Evolutionary conservation across 2,888 invertebrate genomes (phyloP).

Genomic region (Steinernema hermaphroditum): DNA sequence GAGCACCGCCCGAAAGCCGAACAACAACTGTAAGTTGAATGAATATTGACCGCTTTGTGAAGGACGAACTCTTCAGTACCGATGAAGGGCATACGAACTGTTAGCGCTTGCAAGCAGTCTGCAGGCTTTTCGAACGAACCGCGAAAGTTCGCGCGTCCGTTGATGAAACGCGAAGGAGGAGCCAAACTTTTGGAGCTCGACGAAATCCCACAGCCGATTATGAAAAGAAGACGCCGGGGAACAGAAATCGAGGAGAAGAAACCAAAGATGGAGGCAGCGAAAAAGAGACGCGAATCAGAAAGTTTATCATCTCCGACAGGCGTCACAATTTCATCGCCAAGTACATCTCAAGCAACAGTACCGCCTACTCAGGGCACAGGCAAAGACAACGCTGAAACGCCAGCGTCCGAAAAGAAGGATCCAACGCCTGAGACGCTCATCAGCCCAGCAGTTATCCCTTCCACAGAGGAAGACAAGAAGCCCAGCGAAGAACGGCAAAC

Average conservation of each 20-base stretch:
- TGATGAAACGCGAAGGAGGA: constrained; percentile 47
- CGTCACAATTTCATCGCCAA: not conserved
- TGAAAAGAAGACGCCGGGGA: constrained; percentile 35
- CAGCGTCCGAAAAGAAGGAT: too few relatives aligned
- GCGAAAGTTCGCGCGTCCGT: constrained; percentile 51
- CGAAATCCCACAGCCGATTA: constrained; percentile 48
- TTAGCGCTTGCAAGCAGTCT: constrained; percentile 44
- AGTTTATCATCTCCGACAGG: constrained; percentile 1
- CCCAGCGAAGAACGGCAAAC: not conserved
- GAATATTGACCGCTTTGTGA: not conserved
- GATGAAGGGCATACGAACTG: constrained; percentile 48
- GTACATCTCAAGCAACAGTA: too few relatives aligned
- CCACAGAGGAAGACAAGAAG: not conserved
- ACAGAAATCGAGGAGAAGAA: constrained; percentile 28
- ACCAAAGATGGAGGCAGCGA: constrained; percentile 18
- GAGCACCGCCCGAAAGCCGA: constrained; percentile 41
- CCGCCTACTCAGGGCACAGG: too few relatives aligned
- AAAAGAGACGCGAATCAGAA: constrained; percentile 24
- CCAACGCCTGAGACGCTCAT: too few relatives aligned
- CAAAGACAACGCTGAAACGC: too few relatives aligned
- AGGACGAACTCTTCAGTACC: constrained; percentile 44
- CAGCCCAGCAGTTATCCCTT: too few relatives aligned
- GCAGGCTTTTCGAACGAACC: constrained; percentile 55
- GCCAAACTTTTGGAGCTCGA: constrained; percentile 48
- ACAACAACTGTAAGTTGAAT: constrained; percentile 42